Evolutionary conservation across 2,888 invertebrate species (phyloP).

Genomic region (Epinotia bilunana): DNA sequence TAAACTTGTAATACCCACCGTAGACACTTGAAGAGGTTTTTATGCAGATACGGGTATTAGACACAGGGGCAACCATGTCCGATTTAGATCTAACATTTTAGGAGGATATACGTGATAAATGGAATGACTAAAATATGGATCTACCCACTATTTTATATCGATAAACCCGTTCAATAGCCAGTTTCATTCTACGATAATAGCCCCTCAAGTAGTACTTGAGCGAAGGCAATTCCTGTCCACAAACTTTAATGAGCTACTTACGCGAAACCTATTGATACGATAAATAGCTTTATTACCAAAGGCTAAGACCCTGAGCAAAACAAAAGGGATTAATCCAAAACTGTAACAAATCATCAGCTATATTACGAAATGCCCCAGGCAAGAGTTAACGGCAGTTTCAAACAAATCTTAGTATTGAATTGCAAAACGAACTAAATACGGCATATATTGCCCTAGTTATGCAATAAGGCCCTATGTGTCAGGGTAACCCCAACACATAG

Average conservation of each 20-base stretch:
- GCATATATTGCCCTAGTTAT: conserved; percentile 12
- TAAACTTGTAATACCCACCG: too few relatives aligned
- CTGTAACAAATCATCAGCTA: conserved; percentile 38
- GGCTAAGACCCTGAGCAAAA: conserved; percentile 22
- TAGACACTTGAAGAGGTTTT: too few relatives aligned
- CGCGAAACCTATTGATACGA: conserved; percentile 26
- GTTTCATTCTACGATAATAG: too few relatives aligned
- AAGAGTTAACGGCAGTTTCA: conserved; percentile 39
- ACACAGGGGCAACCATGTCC: too few relatives aligned
- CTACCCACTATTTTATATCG: too few relatives aligned
- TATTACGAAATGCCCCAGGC: conserved; percentile 37
- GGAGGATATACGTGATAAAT: too few relatives aligned
- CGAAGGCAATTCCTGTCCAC: neutral
- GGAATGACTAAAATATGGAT: too few relatives aligned
- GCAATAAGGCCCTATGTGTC: neutral
- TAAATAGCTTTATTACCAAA: conserved; percentile 33
- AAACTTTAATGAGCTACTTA: conserved; percentile 1
- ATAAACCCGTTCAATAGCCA: too few relatives aligned
- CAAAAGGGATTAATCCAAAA: conserved; percentile 38
- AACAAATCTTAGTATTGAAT: conserved; percentile 46
- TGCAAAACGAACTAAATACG: conserved; percentile 49
- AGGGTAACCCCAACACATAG: neutral
- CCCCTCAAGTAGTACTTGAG: neutral
- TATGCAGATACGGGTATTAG: too few relatives aligned
- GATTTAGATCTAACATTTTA: too few relatives aligned